Base-by-base conservation (phyloP, 1,140 invertebrate genomes). In the Cydia amplana region DNA sequence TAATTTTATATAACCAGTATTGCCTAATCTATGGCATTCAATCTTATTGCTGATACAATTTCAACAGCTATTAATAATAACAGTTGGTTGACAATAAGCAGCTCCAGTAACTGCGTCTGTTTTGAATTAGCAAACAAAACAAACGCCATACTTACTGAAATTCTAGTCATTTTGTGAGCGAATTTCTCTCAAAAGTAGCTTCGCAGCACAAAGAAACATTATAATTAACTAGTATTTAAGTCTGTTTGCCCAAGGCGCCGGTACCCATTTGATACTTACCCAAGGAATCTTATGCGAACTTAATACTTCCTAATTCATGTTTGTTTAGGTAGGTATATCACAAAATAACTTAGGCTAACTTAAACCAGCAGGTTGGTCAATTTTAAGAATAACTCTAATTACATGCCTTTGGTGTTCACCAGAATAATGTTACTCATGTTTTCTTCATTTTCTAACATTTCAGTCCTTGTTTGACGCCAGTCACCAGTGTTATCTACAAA, bases 211-310 rank as follows among this genome's bases (percentile, higher is more conserved):
- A 70, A 70, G n/a, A 70, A 70, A 40, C 32, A 70, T 43, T 70
- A 70, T 70, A 70, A 70, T 70, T 70, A 70, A 70, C 65, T 70
- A 70, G 65, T 70, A 70, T 40, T 70, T 70, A 70, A 70, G 65
- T 70, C 65, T 70, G 36, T 70, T 67, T 67, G 28, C 65, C 65
- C 9, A 18, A 40, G 28, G n/a, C 32, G 28, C 64, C 55, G 55
- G 55, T 7, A 23, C 20, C n/a, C 10, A 60, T 60, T 60, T n/a
- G 2, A 23, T 23, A 60, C 18, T 60, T 23, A n/a, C 9, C 55
- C 9, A 23, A 60, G 55, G 9, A 7, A 60, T 60, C 20, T 60
- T 20, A 20, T 20, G n/a, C 40, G 10, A 43, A 10, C 40, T 43
- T 14, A 12, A 43, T 10, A 43, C 3, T 7, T 43, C 14, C 40